Evolutionary conservation across 2,888 invertebrate genomes (phyloP).

Genomic region (Noctua janthina): DNA sequence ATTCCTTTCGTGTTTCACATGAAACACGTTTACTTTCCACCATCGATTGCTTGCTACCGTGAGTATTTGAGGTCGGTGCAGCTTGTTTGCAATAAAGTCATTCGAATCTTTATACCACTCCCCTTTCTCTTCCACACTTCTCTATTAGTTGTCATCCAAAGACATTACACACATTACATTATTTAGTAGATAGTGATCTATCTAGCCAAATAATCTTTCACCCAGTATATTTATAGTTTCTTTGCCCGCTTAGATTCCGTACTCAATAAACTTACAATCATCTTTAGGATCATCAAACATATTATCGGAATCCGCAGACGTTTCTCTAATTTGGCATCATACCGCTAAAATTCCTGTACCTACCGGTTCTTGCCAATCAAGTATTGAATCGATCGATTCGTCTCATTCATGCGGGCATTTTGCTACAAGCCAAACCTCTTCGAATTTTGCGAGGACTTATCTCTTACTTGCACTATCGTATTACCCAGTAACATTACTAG

Average conservation of each 20-base stretch:
- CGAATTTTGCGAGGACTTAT: neutral
- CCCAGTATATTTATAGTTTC: neutral
- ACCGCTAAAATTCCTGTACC: constrained; percentile 35
- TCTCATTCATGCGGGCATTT: constrained; percentile 55
- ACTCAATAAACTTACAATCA: neutral
- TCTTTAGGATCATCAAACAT: neutral
- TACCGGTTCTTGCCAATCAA: constrained; percentile 45
- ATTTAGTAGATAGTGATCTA: too few species aligned
- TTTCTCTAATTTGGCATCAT: constrained; percentile 31
- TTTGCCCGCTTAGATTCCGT: neutral
- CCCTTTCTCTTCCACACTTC: neutral
- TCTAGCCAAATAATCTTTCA: neutral
- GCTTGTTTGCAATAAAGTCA: neutral
- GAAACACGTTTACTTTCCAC: neutral
- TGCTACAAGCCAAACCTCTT: neutral
- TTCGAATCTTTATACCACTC: too few species aligned
- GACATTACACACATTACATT: too few species aligned
- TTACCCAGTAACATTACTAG: neutral
- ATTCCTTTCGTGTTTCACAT: neutral
- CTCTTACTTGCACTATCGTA: neutral
- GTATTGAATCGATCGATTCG: constrained; percentile 52
- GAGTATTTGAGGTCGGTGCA: neutral
- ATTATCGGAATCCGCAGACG: constrained; percentile 16
- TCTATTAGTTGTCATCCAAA: too few species aligned
- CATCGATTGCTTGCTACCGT: neutral